These are phyloP conservation scores for Hyposmocoma kahamanoa DNA, from an alignment of 1,140 invertebrate species.

Conservation along the genomic window DNA sequence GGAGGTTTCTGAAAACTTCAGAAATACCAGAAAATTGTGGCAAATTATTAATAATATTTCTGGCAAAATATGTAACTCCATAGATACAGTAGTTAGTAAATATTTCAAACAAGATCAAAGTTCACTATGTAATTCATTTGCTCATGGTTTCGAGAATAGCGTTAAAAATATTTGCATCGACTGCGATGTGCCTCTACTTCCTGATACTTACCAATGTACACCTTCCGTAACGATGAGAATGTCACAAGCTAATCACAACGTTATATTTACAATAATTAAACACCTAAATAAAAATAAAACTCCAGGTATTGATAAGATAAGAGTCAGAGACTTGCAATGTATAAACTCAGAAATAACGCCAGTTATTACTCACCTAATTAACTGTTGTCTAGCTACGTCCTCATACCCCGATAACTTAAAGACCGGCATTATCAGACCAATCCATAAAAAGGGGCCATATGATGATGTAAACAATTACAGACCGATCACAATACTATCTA, in stretches of 20 bases:
- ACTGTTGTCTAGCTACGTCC: background rate
- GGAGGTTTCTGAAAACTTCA: background rate
- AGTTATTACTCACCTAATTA: constrained; percentile 1
- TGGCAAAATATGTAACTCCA: constrained; percentile 1
- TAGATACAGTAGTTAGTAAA: background rate
- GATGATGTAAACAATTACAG: background rate
- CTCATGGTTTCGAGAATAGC: background rate
- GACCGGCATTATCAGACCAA: background rate
- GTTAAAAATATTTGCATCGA: background rate
- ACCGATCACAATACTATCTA: background rate
- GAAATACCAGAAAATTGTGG: background rate
- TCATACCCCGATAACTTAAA: constrained; percentile 1
- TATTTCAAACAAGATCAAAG: background rate
- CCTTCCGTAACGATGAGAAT: background rate
- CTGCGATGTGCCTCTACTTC: background rate
- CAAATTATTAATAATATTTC: constrained; percentile 2
- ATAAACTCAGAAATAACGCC: background rate
- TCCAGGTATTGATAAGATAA: constrained; percentile 3
- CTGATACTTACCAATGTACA: background rate
- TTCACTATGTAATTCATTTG: background rate
- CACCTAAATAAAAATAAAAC: background rate
- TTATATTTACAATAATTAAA: constrained; percentile 2
- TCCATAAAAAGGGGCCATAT: background rate
- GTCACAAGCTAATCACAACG: background rate
- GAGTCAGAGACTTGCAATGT: background rate